Evolutionary conservation across 1,140 invertebrate species (phyloP), one percentile per base, ranked within the genome.

Genomic region (Drosophila bocki): DNA sequence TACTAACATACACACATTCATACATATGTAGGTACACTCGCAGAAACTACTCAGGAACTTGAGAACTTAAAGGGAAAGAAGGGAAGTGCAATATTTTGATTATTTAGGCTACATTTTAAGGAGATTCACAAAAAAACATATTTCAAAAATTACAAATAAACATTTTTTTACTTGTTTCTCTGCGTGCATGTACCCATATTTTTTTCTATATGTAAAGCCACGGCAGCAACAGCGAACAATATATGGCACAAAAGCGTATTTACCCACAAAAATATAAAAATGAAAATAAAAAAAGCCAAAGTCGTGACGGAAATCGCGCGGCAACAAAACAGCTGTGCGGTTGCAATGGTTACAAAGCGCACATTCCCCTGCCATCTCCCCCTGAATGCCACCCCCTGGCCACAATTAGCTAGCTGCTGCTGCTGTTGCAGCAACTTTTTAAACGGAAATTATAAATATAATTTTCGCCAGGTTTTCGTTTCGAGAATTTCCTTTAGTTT

Each of bases 251-350:
- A 61, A 78, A 78, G 56, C 74, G 65, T 79, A 62, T 78, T 75
- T 78, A 82, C 22, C 56, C 59, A 79, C 65, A 82, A 78, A 75
- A 62, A 59, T 71, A 59, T 39, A 54, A 57, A 39, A 45, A 59
- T 54, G 51, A 59, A 22, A 67, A 56, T 22, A 39, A 57, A 54
- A 57, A 71, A 51, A 56, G 48, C 53, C 15, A 58, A 81, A 88
- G 57, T 80, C 81, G 84, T 84, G 80, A 83, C 83, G 84, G 84
- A 87, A 86, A 86, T 85, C 74, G 82, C 82, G 78, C 67, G 60
- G 74, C 76, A 63, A 72, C 60, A 61, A 80, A 85, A 82, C 82
- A 85, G 82, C 84, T 88, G 83, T 87, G 65, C 65, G 63, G 53
- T 56, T 82, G 79, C 79, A 77, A 48, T 70, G 48, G 57, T 29